Percentiles rank a stretch among this genome's conserved stretches.
phyloP scores from a whole-genome alignment of 2,888 invertebrate species.

The Apoda limacodes region DNA sequence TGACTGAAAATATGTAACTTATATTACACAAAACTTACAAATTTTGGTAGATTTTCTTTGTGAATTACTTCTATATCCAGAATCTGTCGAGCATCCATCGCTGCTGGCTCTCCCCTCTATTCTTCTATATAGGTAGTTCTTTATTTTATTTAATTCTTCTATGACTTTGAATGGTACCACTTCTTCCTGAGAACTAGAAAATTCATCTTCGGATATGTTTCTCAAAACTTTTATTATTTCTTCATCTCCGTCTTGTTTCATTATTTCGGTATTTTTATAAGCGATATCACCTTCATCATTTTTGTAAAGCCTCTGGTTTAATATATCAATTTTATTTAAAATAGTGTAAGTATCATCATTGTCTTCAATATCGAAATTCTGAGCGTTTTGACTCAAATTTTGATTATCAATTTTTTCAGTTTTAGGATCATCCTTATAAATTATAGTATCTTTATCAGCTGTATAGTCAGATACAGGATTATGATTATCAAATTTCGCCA shows the following conservation, averaged over 20 bases:
- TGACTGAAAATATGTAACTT: no score
- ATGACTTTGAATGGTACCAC: slow-evolving; percentile 46
- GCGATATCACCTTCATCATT: slow-evolving; percentile 1
- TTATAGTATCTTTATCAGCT: no score
- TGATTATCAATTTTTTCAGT: no score
- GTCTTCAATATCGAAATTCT: not conserved
- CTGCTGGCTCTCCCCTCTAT: slow-evolving; percentile 19
- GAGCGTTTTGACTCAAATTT: no score
- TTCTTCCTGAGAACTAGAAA: slow-evolving; percentile 23
- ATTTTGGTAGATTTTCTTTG: slow-evolving; percentile 27
- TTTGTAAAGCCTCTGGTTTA: not conserved
- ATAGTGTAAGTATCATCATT: slow-evolving; percentile 4
- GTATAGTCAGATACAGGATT: no score
- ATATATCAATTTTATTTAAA: slow-evolving; percentile 1
- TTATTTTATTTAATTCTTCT: slow-evolving; percentile 44
- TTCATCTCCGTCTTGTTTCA: not conserved
- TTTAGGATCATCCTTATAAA: no score
- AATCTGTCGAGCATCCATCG: slow-evolving; percentile 31
- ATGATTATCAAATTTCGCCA: no score
- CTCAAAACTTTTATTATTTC: not conserved
- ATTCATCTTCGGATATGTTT: slow-evolving; percentile 12
- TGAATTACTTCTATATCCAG: slow-evolving; percentile 43
- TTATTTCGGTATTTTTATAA: slow-evolving; percentile 2
- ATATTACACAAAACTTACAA: slow-evolving; percentile 24
- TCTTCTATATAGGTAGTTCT: slow-evolving; percentile 30